Evolutionary conservation across 1,140 invertebrate species (phyloP), one percentile per base, ranked within the genome.

Genomic region (Coenobita brevimanus): DNA sequence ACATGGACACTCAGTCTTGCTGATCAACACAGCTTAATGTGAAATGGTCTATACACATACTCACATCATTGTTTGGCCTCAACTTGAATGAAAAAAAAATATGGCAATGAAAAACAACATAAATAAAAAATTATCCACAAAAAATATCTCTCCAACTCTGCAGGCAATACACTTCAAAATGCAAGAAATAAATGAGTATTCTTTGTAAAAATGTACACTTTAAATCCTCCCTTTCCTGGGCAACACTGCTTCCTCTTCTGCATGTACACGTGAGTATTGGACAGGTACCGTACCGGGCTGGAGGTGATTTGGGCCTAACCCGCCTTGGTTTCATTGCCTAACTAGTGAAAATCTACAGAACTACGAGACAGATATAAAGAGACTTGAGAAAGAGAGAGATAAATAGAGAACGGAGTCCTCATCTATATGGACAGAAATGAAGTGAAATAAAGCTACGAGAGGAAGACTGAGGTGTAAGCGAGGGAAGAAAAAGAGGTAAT

Each of bases 331-430:
- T 50, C 46, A 87, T 60, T 43, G 46, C 85, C 71, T 76, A 71
- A 54, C 85, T 87, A 87, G 80, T 76, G 79, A 80, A 87, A 87
- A 75, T 50, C 75, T 71, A 87, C 85, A n/a, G 46, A 78, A 71
- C 73, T 79, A 87, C 76, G 43, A 83, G 43, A 83, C 60, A 76
- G 73, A 71, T 71, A 71, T n/a, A 43, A 46, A 76, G 41, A 76
- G 73, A 43, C 73, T 76, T 24, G 73, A 71, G 67, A 71, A 38
- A 33, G 67, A 81, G 21, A 43, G 73, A 78, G 30, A 73, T 24
- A 78, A 1, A 46, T 30, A 78, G 73, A 78, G 73, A 46, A 50
- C 21, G 36, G 43, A 50, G 43, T 24, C 24, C 21, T 46, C 8
- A 6, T 8, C 21, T n/a, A 57, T 10, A 57, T n/a, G n/a, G 73